A percentile compares a stretch with the other conserved stretches of the same genome.
Conservation (phyloP, 2,888 invertebrate genomes). For the Leptopilina drosophilae region DNA sequence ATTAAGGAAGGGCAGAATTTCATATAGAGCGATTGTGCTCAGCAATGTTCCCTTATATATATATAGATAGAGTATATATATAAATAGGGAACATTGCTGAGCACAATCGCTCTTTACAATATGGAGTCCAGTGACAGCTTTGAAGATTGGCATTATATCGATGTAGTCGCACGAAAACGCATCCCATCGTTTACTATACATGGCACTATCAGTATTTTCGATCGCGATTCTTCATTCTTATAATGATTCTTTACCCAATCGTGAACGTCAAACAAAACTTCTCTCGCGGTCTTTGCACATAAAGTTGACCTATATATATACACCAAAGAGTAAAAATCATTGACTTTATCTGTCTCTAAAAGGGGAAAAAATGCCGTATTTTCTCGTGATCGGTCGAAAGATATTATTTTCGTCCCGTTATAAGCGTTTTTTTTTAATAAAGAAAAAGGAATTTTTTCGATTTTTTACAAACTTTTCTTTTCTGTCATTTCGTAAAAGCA, state of each 20-base stretch:
- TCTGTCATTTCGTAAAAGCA: too few species aligned
- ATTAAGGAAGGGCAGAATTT: conserved; percentile 36
- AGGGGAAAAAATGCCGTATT: neutral
- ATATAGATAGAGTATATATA: too few species aligned
- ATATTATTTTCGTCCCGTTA: too few species aligned
- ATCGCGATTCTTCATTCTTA: conserved; percentile 38
- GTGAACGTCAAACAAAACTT: conserved; percentile 25
- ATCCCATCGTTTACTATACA: conserved; percentile 38
- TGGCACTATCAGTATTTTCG: conserved; percentile 33
- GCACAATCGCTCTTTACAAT: conserved; percentile 36
- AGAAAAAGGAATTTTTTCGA: too few species aligned
- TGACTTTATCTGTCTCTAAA: neutral
- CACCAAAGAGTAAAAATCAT: neutral
- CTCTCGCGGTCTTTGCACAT: neutral
- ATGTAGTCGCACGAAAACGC: conserved; percentile 36
- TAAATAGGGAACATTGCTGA: conserved; percentile 24
- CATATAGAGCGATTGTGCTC: conserved; percentile 19
- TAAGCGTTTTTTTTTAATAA: too few species aligned
- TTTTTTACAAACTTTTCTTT: too few species aligned
- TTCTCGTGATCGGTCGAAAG: conserved; percentile 15
- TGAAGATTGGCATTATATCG: conserved; percentile 37
- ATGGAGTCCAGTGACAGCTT: conserved; percentile 37
- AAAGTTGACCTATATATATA: conserved; percentile 27
- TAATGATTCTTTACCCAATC: conserved; percentile 35
- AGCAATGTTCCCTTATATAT: conserved; percentile 11